These are phyloP conservation scores for Ypsolopha sequella DNA, from an alignment of 2,888 invertebrate genomes.

Conservation along the genomic window DNA sequence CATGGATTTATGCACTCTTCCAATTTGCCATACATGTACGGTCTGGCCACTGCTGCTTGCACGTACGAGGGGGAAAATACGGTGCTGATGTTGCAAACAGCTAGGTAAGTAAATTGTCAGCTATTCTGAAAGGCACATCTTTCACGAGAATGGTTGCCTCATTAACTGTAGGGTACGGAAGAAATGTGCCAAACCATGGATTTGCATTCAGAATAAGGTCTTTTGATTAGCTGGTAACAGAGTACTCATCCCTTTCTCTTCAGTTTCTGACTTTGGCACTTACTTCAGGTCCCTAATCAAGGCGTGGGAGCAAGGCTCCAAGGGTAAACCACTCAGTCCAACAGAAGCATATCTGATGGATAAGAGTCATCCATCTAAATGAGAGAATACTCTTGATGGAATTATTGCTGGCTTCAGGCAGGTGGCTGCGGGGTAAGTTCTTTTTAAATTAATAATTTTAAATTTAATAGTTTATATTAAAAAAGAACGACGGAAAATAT, in stretches of 20 bases:
- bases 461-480: too few relatives aligned
- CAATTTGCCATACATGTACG: conserved; percentile 88
- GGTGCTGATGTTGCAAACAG: conserved; percentile 91
- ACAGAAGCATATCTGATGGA: conserved; percentile 68
- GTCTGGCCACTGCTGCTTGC: conserved; percentile 84
- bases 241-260: too few relatives aligned
- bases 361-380: conserved; percentile 20
- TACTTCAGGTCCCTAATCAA: conserved; percentile 81
- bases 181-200: too few relatives aligned
- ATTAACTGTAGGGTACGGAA: too few relatives aligned
- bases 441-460: too few relatives aligned
- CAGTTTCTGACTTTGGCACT: too few relatives aligned
- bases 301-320: conserved; percentile 74
- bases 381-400: conserved; percentile 58
- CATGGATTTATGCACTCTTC: conserved; percentile 93
- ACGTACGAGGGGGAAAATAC: conserved; percentile 99
- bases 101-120: conserved; percentile 70
- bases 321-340: conserved; percentile 70
- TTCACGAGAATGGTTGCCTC: too few relatives aligned
- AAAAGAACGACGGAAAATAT: neutral
- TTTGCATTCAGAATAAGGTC: too few relatives aligned
- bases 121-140: too few relatives aligned
- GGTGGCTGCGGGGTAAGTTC: conserved; percentile 72
- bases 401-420: conserved; percentile 70
- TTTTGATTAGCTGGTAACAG: too few relatives aligned